phyloP scores from a whole-genome alignment of 2,797 vertebrate species.

The Adrianichthys oophorus region DNA sequence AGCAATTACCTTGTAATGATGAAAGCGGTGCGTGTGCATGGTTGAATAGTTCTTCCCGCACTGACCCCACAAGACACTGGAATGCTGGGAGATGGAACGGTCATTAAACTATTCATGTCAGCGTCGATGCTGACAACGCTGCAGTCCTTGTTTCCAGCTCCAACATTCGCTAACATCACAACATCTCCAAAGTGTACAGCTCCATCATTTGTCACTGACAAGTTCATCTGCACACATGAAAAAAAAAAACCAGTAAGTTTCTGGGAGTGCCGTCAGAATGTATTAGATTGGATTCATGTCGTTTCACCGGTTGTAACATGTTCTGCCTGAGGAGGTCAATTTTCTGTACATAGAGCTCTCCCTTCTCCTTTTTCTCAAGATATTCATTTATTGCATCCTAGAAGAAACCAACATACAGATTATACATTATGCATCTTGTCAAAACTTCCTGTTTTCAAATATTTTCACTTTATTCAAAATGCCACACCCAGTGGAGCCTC shows the following conservation, averaged over 20 bases:
- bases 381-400: conserved; percentile 84
- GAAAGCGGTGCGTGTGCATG: conserved; percentile 83
- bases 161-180: conserved; percentile 82
- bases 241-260: not conserved
- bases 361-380: conserved; percentile 78
- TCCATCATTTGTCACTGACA: conserved; percentile 80
- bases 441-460: not conserved
- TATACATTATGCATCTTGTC: not conserved
- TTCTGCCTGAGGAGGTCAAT: conserved; percentile 73
- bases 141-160: conserved; percentile 29
- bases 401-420: conserved; percentile 6
- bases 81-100: conserved; percentile 17
- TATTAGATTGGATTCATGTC: not conserved
- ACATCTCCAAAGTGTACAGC: conserved; percentile 84
- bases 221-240: conserved; percentile 71
- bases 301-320: conserved; percentile 81
- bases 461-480: no score
- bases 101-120: conserved; percentile 65
- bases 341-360: conserved; percentile 84
- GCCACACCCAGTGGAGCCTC: no score
- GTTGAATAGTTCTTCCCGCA: conserved; percentile 55
- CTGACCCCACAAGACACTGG: conserved; percentile 77
- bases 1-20: conserved; percentile 81
- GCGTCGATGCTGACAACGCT: conserved; percentile 79
- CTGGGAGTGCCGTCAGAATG: not conserved